phyloP scores from a whole-genome alignment of 2,113 vertebrate species.

The Sorex fumeus region DNA sequence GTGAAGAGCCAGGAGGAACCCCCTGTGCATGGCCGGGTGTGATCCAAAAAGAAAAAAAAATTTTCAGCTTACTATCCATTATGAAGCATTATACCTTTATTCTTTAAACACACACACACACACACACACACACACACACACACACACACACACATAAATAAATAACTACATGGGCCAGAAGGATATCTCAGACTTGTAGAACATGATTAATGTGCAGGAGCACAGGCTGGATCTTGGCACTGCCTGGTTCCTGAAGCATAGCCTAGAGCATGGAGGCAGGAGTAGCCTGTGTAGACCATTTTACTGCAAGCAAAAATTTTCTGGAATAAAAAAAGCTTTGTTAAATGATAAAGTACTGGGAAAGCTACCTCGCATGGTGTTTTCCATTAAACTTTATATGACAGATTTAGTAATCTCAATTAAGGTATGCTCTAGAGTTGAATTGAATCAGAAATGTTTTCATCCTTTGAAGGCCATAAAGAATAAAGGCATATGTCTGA shows the following conservation, averaged over 20 bases:
- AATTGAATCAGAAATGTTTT: constrained; percentile 47
- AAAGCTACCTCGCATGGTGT: not conserved
- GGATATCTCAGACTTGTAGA: no score
- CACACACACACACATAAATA: no score
- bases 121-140: no score
- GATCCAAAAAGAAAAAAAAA: no score
- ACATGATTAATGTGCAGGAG: no score
- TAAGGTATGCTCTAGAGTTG: not conserved
- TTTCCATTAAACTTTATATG: constrained; percentile 49
- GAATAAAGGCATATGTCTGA: not conserved
- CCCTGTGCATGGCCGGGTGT: no score
- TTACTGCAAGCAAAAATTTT: constrained; percentile 49
- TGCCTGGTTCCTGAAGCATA: no score
- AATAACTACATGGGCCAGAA: not conserved
- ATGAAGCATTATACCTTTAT: not conserved
- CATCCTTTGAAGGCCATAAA: not conserved
- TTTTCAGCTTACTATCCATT: constrained; percentile 36
- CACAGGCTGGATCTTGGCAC: no score
- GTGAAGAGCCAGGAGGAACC: no score
- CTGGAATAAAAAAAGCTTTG: not conserved
- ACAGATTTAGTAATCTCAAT: not conserved
- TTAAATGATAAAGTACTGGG: constrained; percentile 51
- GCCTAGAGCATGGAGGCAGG: no score
- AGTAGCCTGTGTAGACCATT: not conserved
- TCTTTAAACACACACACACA: not conserved